Evolutionary conservation across 1,140 invertebrate genomes (phyloP), one percentile per base, ranked within the genome.

Genomic region (Drosophila dunni): DNA sequence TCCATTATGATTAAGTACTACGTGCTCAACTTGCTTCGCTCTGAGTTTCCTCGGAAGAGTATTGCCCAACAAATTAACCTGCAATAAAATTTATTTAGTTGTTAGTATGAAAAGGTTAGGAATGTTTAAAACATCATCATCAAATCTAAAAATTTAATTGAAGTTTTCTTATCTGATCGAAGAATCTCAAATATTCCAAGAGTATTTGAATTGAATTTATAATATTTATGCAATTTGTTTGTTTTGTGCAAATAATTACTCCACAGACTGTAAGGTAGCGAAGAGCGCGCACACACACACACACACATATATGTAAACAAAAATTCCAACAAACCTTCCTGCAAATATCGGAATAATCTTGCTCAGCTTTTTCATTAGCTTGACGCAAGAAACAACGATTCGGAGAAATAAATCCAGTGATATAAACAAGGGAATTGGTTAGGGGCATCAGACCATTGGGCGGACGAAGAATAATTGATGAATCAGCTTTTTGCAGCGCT

Each of bases 301-400:
- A 29, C 3, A 29, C 9, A 62, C 38, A 38, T 42, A 17, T 24
- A n/a, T 46, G 66, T 15, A 45, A 45, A 13, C 11, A 7, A 45
- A 15, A 8, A 46, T 17, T 3, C 45, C 15, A 46, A 74, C 82
- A 86, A 13, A 91, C 83, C 78, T 71, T 78, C 1, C 78, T 36
- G 24, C 72, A 67, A 7, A 88, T 17, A 17, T 60, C 24, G 0
- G 10, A 42, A 72, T 68, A 64, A 29, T 74, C 78, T 36, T 57
- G 58, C 11, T 74, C 70, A 50, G 70, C 64, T 7, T 24, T 5
- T 61, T 71, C 45, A 40, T 46, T 78, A 5, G 64, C 56, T 9
- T 65, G 67, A 7, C 90, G 81, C 0, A 91, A 29, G 34, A 66
- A 67, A 46, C 90, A 91, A 15, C 77, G 71, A 61, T 91, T 91